Percentiles rank a stretch among this genome's conserved stretches.
phyloP scores from a whole-genome alignment of 2,113 vertebrate genomes.

The Tachysurus vachellii region DNA sequence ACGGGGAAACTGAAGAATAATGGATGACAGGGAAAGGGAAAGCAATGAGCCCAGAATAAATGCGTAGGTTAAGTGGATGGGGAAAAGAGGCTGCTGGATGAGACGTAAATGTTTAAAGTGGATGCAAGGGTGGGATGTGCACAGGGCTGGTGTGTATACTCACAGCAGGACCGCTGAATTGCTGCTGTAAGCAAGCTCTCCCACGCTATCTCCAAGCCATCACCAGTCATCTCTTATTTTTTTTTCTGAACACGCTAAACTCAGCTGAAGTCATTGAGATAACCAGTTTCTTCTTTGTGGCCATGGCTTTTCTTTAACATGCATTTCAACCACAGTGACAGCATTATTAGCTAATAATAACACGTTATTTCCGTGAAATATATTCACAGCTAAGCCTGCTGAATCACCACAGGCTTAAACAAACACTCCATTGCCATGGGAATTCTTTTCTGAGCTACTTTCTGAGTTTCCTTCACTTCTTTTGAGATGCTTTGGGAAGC shows the following conservation, averaged over 20 bases:
- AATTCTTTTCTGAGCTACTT: constrained; percentile 55
- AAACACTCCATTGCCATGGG: constrained; percentile 61
- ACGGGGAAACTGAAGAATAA: constrained; percentile 9
- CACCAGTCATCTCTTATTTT: constrained; percentile 46
- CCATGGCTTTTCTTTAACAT: constrained; percentile 50
- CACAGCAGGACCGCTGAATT: constrained; percentile 46
- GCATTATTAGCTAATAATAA: constrained; percentile 67
- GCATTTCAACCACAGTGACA: constrained; percentile 63
- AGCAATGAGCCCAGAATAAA: constrained; percentile 31
- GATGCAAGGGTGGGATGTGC: constrained; percentile 8
- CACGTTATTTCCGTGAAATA: constrained; percentile 70
- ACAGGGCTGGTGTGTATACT: constrained; percentile 13
- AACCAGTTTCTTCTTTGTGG: constrained; percentile 64
- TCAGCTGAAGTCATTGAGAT: constrained; percentile 18
- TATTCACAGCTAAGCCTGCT: constrained; percentile 66
- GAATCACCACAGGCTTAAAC: constrained; percentile 63
- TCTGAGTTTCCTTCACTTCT: constrained; percentile 59
- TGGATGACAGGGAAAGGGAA: constrained; percentile 21
- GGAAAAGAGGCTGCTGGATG: constrained; percentile 24
- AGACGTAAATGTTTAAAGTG: constrained; percentile 51
- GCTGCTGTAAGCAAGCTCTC: constrained; percentile 45
- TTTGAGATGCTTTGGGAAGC: constrained; percentile 52
- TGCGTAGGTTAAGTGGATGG: constrained; percentile 28
- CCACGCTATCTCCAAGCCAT: constrained; percentile 55
- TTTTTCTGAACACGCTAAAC: constrained; percentile 12